These are phyloP conservation scores for Lepidurus arcticus DNA, from an alignment of 1,140 invertebrate genomes.

Conservation along the genomic window DNA sequence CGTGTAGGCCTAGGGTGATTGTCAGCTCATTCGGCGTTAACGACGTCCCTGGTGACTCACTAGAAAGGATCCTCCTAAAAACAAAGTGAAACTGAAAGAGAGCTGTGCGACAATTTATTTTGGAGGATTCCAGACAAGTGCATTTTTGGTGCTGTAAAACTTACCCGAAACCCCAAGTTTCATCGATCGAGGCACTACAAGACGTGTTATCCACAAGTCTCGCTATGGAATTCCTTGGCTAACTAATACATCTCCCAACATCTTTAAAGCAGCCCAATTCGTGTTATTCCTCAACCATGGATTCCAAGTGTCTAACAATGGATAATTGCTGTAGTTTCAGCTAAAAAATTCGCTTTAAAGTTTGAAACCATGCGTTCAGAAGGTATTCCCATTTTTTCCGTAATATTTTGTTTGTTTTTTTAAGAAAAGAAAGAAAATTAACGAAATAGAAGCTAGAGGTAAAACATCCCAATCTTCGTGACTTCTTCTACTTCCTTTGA, in stretches of 20 bases:
- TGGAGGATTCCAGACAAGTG: neutral
- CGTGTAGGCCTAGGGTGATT: neutral
- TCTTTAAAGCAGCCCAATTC: neutral
- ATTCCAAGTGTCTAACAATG: neutral
- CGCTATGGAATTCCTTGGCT: neutral
- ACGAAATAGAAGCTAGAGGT: neutral
- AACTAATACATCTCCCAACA: neutral
- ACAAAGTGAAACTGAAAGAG: too few species aligned
- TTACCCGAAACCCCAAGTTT: slow-evolving; percentile 7
- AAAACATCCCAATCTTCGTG: too few species aligned
- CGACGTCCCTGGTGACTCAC: too few species aligned
- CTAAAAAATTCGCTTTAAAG: neutral
- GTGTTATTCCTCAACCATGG: neutral
- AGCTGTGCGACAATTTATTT: neutral
- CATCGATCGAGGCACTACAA: neutral
- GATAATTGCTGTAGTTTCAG: neutral
- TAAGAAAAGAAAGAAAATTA: neutral
- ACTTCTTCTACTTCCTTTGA: too few species aligned
- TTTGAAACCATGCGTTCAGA: neutral
- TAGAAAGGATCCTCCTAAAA: too few species aligned
- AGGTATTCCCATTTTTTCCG: neutral
- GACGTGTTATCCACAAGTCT: neutral
- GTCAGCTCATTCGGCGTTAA: too few species aligned
- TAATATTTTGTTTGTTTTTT: neutral
- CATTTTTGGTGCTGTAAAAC: neutral